Base-by-base conservation (phyloP, 2,888 invertebrate species). In the Drepana falcataria region DNA sequence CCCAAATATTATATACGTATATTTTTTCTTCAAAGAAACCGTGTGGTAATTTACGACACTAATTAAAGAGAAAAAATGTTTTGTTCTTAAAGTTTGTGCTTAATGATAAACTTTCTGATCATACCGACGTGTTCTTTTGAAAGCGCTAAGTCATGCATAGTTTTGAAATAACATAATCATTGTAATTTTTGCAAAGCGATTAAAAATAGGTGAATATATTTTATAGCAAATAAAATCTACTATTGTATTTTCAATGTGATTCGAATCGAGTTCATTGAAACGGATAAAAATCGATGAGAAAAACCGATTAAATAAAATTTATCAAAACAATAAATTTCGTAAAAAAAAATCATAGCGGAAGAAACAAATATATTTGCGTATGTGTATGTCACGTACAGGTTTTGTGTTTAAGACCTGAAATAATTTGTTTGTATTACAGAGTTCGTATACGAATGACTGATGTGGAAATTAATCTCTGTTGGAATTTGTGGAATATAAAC, bases 161-260 rank as follows among this genome's bases (percentile, higher is more conserved):
- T 37, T 48, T 33, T 52, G 35, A 47, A 33, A 49, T 53, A 47
- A 48, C 35, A 35, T 33, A 68, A 62, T 55, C 60, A 60, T 59
- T 59, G 65, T 53, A 62, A 60, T 66, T 53, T 54, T 48, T 21
- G 57, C 52, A 49, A 47, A 49, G 63, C 61, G 58, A 60, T 59
- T 54, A 58, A 53, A 47, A 55, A 61, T 49, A 53, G 53, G 55
- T 61, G 59, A 63, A 58, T 59, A 64, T 63, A 4, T 60, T 66
- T 68, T 70, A 57, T 64, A 49, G 62, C 59, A 71, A 75, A 72
- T 68, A 67, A 67, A 65, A 61, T 66, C 59, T 56, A 55, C 63
- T 59, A 71, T 75, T 69, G 71, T 68, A 69, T 71, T 70, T 71
- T 73, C 63, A 70, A 68, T 77, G 76, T 77, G 74, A 70, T 68